These are phyloP conservation scores for Toxotes lorentzi DNA, from an alignment of 2,797 vertebrate genomes.

Conservation along the genomic window DNA sequence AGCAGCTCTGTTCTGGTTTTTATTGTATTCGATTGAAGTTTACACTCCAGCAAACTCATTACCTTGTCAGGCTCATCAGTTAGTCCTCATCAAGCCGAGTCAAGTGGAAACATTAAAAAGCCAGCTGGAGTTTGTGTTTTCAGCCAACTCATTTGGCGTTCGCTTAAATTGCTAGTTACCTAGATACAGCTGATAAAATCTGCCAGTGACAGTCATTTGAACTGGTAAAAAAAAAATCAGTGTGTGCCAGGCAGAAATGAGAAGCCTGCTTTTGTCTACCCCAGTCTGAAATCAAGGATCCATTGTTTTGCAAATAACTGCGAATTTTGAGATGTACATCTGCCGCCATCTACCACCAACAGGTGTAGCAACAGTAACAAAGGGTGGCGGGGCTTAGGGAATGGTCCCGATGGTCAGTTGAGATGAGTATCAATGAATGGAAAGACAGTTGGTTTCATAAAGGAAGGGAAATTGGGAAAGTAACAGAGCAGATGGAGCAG, in stretches of 20 bases:
- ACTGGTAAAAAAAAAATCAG: background rate
- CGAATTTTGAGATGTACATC: background rate
- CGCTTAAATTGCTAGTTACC: background rate
- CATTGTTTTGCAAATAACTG: background rate
- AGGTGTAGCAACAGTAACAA: background rate
- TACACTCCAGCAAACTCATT: background rate
- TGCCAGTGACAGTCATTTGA: background rate
- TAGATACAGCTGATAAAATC: background rate
- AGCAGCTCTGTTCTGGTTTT: background rate
- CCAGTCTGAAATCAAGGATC: too few relatives aligned
- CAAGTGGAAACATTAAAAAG: background rate
- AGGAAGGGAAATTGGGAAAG: background rate
- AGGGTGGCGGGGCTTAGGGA: background rate
- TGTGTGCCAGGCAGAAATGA: background rate
- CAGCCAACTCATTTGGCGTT: background rate
- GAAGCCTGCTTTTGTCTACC: background rate
- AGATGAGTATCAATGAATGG: background rate
- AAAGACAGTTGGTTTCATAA: background rate
- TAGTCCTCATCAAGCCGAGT: background rate
- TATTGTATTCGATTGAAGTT: background rate
- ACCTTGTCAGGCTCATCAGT: background rate
- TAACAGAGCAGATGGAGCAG: background rate
- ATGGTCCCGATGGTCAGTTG: background rate
- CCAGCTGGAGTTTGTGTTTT: too few relatives aligned
- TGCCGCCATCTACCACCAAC: background rate